A percentile compares a stretch with the other conserved stretches of the same genome.
These are phyloP conservation scores for Lithophane ornitopus DNA, from an alignment of 2,888 invertebrate genomes.

Conservation along the genomic window DNA sequence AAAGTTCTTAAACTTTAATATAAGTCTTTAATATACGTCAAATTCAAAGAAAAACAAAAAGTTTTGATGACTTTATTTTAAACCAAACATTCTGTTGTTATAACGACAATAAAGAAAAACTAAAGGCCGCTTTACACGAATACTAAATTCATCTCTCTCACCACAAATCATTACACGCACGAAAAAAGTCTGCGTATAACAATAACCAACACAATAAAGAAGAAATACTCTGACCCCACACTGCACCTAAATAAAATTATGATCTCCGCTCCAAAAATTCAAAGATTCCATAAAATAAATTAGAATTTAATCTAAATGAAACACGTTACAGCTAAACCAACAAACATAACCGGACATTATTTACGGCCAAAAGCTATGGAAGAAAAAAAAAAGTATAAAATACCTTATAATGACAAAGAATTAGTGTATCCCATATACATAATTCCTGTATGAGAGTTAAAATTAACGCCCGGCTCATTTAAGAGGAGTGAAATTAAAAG, in stretches of 20 bases:
- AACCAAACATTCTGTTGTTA: slow-evolving; percentile 6
- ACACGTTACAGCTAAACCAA: slow-evolving; percentile 86
- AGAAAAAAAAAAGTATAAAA: slow-evolving; percentile 77
- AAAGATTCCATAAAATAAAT: slow-evolving; percentile 81
- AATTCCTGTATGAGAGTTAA: slow-evolving; percentile 79
- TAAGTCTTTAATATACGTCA: too few relatives aligned
- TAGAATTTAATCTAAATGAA: slow-evolving; percentile 85
- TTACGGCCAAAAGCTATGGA: slow-evolving; percentile 82
- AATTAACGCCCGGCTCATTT: slow-evolving; percentile 89
- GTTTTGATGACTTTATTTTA: slow-evolving; percentile 38
- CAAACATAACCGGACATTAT: slow-evolving; percentile 85
- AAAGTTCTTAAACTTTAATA: slow-evolving; percentile 14
- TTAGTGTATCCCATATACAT: slow-evolving; percentile 80
- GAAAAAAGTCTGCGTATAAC: slow-evolving; percentile 11
- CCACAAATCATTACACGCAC: slow-evolving; percentile 6
- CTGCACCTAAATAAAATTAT: slow-evolving; percentile 69
- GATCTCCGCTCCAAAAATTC: slow-evolving; percentile 67
- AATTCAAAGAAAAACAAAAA: not conserved
- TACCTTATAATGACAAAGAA: slow-evolving; percentile 86
- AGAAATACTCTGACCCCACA: slow-evolving; percentile 62
- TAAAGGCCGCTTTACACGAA: not conserved
- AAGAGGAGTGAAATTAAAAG: slow-evolving; percentile 87
- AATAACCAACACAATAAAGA: slow-evolving; percentile 60
- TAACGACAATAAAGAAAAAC: not conserved
- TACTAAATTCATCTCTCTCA: slow-evolving; percentile 1